phyloP scores from a whole-genome alignment of 1,140 invertebrate species.

The Meloidogyne hapla region DNA sequence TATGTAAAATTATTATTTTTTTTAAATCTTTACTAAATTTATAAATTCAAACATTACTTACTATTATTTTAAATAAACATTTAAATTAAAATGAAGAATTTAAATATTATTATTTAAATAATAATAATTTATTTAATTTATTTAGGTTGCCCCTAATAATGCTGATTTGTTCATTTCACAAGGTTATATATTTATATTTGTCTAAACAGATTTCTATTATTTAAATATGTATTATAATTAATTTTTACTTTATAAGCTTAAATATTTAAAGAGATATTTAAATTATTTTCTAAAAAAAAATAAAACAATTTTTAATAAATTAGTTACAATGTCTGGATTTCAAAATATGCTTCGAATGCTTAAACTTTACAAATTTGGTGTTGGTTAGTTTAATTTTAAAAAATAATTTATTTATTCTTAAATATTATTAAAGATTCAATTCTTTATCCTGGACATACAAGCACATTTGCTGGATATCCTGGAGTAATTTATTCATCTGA shows the following conservation, averaged over 20 bases:
- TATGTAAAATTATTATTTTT: neutral
- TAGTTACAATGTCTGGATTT: slow-evolving; percentile 75
- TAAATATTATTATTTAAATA: too few species aligned
- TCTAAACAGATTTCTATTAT: too few species aligned
- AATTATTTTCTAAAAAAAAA: too few species aligned
- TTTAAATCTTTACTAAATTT: slow-evolving; percentile 62
- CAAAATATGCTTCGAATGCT: slow-evolving; percentile 81
- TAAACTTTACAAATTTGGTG: slow-evolving; percentile 83
- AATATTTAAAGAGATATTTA: too few species aligned
- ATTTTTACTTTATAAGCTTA: too few species aligned
- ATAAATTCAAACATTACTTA: too few species aligned
- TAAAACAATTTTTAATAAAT: neutral
- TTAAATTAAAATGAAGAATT: too few species aligned
- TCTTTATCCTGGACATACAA: slow-evolving; percentile 69
- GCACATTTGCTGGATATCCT: slow-evolving; percentile 83
- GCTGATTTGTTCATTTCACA: slow-evolving; percentile 71
- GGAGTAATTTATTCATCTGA: slow-evolving; percentile 81
- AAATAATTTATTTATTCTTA: neutral
- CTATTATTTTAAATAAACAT: too few species aligned
- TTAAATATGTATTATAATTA: too few species aligned
- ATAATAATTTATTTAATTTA: neutral
- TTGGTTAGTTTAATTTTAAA: slow-evolving; percentile 64
- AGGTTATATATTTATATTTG: slow-evolving; percentile 12
- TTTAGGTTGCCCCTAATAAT: slow-evolving; percentile 64
- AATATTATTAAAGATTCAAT: slow-evolving; percentile 38